Conservation (phyloP, 1,140 invertebrate species). For the Pteromalus puparum region DNA sequence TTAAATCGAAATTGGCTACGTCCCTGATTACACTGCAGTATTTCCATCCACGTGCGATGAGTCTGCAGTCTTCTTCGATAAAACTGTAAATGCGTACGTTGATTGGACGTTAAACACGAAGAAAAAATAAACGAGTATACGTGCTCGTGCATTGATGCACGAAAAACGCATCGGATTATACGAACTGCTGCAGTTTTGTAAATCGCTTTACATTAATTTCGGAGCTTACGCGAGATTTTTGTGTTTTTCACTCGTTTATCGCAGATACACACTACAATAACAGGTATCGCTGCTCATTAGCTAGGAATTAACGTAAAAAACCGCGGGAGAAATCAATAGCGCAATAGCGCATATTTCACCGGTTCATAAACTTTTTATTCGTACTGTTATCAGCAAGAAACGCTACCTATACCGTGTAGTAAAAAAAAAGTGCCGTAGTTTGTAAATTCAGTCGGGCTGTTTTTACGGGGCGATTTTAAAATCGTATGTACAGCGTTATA, state of each 20-base stretch:
- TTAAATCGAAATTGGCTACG: background rate
- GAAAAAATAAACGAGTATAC: background rate
- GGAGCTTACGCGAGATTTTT: too few relatives aligned
- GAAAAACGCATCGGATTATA: too few relatives aligned
- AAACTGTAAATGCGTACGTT: background rate
- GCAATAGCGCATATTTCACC: background rate
- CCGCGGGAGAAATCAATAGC: background rate
- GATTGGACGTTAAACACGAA: background rate
- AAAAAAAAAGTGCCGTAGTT: background rate
- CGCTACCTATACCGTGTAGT: background rate
- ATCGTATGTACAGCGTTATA: background rate
- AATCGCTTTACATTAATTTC: background rate
- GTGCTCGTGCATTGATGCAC: too few relatives aligned
- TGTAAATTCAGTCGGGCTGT: background rate
- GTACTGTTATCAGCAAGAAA: conserved; percentile 1
- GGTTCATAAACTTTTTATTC: conserved; percentile 21
- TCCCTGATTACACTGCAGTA: background rate
- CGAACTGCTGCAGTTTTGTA: background rate
- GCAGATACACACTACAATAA: background rate
- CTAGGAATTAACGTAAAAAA: background rate
- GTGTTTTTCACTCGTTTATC: too few relatives aligned
- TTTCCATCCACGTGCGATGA: background rate
- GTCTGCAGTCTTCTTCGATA: background rate
- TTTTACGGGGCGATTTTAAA: conserved; percentile 9
- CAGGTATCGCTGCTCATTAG: background rate